Evolutionary conservation across 2,888 invertebrate species (phyloP).

Genomic region (Drosophila siamana): DNA sequence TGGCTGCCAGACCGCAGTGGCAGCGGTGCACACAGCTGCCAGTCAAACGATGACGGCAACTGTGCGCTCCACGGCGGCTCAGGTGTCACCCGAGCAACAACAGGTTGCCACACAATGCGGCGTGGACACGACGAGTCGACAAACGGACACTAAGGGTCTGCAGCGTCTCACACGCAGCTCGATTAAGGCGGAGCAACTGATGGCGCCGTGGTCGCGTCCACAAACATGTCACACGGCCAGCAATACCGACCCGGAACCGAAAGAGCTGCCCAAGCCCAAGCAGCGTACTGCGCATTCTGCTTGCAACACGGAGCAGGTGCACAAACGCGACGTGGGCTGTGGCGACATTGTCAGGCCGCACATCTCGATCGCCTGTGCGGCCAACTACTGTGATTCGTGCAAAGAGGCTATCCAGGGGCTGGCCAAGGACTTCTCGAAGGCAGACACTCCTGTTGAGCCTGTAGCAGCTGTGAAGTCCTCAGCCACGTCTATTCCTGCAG

Average conservation of each 20-base stretch:
- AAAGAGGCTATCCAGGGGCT: conserved; percentile 87
- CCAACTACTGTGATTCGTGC: conserved; percentile 88
- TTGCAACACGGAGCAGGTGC: conserved; percentile 83
- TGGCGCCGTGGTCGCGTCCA: conserved; percentile 57
- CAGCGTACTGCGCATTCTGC: conserved; percentile 71
- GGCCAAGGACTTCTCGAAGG: conserved; percentile 85
- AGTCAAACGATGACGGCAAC: conserved; percentile 76
- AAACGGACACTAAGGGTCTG: conserved; percentile 85
- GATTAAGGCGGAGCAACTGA: conserved; percentile 77
- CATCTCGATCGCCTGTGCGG: conserved; percentile 86
- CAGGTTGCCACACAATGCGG: conserved; percentile 74
- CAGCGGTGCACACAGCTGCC: conserved; percentile 66
- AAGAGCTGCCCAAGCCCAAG: conserved; percentile 31
- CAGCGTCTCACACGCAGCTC: conserved; percentile 69
- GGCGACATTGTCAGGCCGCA: conserved; percentile 86
- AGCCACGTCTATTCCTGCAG: too few relatives aligned
- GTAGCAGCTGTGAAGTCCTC: background rate
- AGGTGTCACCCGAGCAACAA: conserved; percentile 67
- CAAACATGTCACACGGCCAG: conserved; percentile 60
- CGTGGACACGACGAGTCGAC: conserved; percentile 67
- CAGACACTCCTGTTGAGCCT: conserved; percentile 34
- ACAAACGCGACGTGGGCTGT: conserved; percentile 86
- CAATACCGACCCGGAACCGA: conserved; percentile 66
- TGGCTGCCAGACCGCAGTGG: conserved; percentile 77
- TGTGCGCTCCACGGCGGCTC: conserved; percentile 74